A percentile compares a stretch with the other conserved stretches of the same genome.
Conservation (phyloP, 2,113 vertebrate genomes). For the Hyaena hyaena region DNA sequence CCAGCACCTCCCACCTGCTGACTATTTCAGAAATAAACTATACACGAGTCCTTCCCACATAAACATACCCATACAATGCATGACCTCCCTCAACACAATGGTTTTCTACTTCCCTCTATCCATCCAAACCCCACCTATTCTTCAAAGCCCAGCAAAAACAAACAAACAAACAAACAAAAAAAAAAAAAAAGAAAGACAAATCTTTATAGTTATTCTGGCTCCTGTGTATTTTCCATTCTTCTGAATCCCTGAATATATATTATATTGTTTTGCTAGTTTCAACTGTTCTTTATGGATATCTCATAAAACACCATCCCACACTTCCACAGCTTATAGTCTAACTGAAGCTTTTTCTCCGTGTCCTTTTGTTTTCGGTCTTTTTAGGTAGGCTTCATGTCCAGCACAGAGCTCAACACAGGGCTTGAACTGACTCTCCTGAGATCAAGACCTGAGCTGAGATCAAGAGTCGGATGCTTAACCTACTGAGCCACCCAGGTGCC, state of each 20-base stretch:
- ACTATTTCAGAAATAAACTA: background rate
- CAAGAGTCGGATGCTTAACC: too few species aligned
- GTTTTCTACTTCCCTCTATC: background rate
- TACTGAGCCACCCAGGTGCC: too few species aligned
- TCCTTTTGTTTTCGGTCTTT: too few species aligned
- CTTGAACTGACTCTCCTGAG: too few species aligned
- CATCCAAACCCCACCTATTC: background rate
- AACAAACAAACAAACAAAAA: background rate
- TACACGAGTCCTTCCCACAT: too few species aligned
- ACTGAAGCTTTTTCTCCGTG: background rate
- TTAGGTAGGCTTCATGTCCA: too few species aligned
- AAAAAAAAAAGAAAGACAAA: background rate
- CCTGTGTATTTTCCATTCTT: background rate
- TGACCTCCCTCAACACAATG: background rate
- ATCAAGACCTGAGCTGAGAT: too few species aligned
- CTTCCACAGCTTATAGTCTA: background rate
- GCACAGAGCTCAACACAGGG: too few species aligned
- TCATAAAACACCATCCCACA: background rate
- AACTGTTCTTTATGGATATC: background rate
- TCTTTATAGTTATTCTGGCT: background rate
- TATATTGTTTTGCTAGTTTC: background rate
- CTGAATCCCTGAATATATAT: background rate
- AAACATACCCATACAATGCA: fast-evolving
- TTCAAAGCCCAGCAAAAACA: background rate
- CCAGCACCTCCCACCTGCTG: background rate